Evolutionary conservation across 2,113 vertebrate species (phyloP).

Genomic region (Lophius piscatorius): DNA sequence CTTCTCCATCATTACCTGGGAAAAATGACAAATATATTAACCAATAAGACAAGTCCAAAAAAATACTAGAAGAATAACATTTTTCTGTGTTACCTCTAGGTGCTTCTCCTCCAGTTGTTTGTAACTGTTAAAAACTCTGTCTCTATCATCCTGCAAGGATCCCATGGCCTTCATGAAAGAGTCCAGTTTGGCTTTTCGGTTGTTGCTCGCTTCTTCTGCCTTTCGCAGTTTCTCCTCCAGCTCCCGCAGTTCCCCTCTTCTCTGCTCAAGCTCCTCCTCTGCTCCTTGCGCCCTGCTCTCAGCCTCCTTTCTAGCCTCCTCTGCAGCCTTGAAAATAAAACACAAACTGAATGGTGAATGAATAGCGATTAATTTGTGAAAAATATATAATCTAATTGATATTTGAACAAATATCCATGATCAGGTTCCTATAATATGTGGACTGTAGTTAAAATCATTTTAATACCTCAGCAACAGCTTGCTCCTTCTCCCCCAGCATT

Average conservation of each 20-base stretch:
- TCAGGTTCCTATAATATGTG: not conserved
- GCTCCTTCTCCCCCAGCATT: conserved; percentile 88
- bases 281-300: conserved; percentile 79
- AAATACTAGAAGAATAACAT: not conserved
- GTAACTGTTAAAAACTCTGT: conserved; percentile 86
- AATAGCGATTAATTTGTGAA: not conserved
- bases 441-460: not conserved
- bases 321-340: conserved; percentile 77
- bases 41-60: not conserved
- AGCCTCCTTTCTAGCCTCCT: conserved; percentile 83
- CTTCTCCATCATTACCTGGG: conserved; percentile 88
- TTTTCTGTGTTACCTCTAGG: conserved; percentile 68
- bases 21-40: not conserved
- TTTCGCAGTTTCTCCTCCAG: conserved; percentile 80
- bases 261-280: conserved; percentile 82
- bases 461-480: conserved; percentile 83
- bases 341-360: not conserved
- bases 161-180: conserved; percentile 94
- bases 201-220: conserved; percentile 82
- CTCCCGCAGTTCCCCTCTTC: conserved; percentile 71
- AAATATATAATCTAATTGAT: no score
- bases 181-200: conserved; percentile 84
- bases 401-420: no score
- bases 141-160: conserved; percentile 93
- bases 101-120: conserved; percentile 92